phyloP scores from a whole-genome alignment of 2,888 invertebrate species.

The Habroteleia sp. region DNA sequence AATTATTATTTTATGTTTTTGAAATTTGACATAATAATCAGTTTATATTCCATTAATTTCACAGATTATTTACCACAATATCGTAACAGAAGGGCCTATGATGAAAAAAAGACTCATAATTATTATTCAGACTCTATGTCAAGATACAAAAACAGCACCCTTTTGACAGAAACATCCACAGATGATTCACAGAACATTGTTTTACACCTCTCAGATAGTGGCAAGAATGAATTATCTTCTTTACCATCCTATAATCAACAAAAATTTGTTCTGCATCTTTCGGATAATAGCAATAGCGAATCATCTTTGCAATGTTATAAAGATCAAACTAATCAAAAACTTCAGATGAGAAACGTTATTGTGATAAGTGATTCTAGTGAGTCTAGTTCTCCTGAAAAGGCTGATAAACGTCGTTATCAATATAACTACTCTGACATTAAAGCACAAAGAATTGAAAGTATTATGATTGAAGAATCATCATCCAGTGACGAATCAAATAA shows the following conservation, averaged over 20 bases:
- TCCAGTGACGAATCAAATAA: slow-evolving; percentile 58
- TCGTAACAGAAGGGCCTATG: slow-evolving; percentile 1
- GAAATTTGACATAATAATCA: too few species aligned
- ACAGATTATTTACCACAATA: slow-evolving; percentile 10
- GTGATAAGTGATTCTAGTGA: slow-evolving; percentile 76
- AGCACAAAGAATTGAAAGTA: slow-evolving; percentile 21
- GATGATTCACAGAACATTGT: slow-evolving; percentile 25
- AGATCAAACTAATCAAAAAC: not conserved
- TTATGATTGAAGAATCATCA: slow-evolving; percentile 55
- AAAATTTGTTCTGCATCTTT: slow-evolving; percentile 7
- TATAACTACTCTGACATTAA: slow-evolving; percentile 21
- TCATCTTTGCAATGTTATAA: slow-evolving; percentile 16
- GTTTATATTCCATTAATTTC: too few species aligned
- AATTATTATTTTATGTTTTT: too few species aligned
- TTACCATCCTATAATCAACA: too few species aligned
- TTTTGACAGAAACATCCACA: slow-evolving; percentile 13
- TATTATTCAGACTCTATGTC: not conserved
- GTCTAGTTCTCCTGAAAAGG: slow-evolving; percentile 43
- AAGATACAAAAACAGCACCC: not conserved
- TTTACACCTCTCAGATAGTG: slow-evolving; percentile 3
- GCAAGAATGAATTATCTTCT: slow-evolving; percentile 6
- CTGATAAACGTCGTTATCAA: slow-evolving; percentile 18
- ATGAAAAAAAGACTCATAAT: not conserved
- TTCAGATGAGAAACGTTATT: slow-evolving; percentile 66
- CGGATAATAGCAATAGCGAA: not conserved